These are phyloP conservation scores for Myrmecophaga tridactyla DNA, from an alignment of 2,113 vertebrate genomes.

Conservation along the genomic window DNA sequence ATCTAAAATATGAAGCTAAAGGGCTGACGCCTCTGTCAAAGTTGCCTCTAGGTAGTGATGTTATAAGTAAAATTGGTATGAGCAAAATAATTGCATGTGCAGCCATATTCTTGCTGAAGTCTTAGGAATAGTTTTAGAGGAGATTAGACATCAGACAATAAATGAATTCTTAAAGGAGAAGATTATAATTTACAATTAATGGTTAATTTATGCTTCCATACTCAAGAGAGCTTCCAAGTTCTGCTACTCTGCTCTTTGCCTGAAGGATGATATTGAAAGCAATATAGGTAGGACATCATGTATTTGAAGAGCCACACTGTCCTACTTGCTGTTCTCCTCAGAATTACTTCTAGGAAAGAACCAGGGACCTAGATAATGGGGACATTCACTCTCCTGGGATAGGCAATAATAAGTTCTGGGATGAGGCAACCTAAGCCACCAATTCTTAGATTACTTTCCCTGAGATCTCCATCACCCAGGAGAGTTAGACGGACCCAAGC, in stretches of 20 bases:
- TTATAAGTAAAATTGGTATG: not conserved
- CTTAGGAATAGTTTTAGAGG: not conserved
- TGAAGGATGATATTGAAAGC: not conserved
- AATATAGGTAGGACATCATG: not conserved
- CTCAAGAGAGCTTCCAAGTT: not conserved
- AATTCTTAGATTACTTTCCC: not conserved
- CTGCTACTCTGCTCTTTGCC: not conserved
- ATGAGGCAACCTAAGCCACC: not conserved
- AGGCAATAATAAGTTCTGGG: not conserved
- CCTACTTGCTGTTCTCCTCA: no score
- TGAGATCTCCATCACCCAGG: not conserved
- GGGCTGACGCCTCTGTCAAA: not conserved
- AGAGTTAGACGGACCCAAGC: not conserved
- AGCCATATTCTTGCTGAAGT: not conserved
- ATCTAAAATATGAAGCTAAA: not conserved
- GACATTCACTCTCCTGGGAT: accelerated
- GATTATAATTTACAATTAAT: not conserved
- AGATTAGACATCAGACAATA: not conserved
- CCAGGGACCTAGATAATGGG: not conserved
- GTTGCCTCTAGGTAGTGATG: not conserved
- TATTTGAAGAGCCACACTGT: not conserved
- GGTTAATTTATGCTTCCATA: not conserved
- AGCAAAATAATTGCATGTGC: not conserved
- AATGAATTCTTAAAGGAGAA: not conserved
- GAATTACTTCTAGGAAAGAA: not conserved